Conservation (phyloP, 2,888 invertebrate genomes). For the Euclidia mi region DNA sequence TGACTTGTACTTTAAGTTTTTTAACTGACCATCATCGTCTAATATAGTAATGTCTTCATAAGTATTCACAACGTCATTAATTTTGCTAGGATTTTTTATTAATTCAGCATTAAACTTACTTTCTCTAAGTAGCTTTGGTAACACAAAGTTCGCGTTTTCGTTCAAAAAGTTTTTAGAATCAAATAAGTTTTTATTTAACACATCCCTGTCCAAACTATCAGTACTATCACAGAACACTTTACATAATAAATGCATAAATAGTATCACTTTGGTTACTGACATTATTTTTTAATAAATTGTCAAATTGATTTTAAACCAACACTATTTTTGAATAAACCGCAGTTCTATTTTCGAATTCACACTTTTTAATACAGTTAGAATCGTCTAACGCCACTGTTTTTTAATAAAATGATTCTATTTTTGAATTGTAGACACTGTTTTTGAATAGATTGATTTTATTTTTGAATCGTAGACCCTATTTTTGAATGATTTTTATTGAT, state of each 20-base stretch:
- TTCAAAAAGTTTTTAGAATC: slow-evolving; percentile 69
- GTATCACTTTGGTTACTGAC: slow-evolving; percentile 55
- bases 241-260: slow-evolving; percentile 57
- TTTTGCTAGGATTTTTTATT: slow-evolving; percentile 65
- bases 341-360: slow-evolving; percentile 2
- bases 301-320: slow-evolving; percentile 10
- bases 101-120: slow-evolving; percentile 67
- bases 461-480: slow-evolving; percentile 4
- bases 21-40: slow-evolving; percentile 75
- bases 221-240: slow-evolving; percentile 55
- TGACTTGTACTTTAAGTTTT: slow-evolving; percentile 78
- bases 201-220: slow-evolving; percentile 42
- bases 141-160: slow-evolving; percentile 56
- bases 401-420: background rate
- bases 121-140: slow-evolving; percentile 68
- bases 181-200: slow-evolving; percentile 65
- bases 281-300: slow-evolving; percentile 11
- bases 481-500: slow-evolving; percentile 12
- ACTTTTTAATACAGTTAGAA: no score
- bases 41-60: slow-evolving; percentile 82
- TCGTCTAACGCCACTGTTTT: background rate
- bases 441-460: slow-evolving; percentile 1
- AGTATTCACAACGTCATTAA: slow-evolving; percentile 69
- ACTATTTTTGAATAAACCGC: background rate
- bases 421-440: slow-evolving; percentile 17